Percentiles rank a stretch among this genome's conserved stretches.
phyloP scores from a whole-genome alignment of 2,113 vertebrate species.

The Amazona guildingii region DNA sequence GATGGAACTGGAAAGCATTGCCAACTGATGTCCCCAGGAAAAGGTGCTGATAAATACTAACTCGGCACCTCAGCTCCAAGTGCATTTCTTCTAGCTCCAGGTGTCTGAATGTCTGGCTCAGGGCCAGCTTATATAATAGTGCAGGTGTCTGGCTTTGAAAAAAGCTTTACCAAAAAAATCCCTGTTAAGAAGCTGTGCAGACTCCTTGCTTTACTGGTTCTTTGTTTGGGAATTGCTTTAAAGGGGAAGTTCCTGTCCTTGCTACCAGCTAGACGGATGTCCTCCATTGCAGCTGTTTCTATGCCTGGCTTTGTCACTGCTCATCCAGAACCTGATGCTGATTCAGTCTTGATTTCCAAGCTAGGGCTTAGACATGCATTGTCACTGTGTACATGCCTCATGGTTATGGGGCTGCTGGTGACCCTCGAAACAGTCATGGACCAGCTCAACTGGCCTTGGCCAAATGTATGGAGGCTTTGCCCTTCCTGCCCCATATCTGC shows the following conservation, averaged over 20 bases:
- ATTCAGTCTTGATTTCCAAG: background rate
- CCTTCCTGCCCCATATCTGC: background rate
- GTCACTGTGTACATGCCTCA: accelerated
- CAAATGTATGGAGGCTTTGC: accelerated
- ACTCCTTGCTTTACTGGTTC: background rate
- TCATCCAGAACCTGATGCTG: background rate
- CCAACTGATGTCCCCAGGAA: background rate
- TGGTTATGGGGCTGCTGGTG: accelerated
- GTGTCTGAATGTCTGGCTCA: background rate
- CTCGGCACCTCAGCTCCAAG: accelerated
- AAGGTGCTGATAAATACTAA: background rate
- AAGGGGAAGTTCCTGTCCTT: background rate
- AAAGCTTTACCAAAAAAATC: background rate
- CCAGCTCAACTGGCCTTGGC: background rate
- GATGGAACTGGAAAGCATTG: background rate
- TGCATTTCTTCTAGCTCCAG: background rate
- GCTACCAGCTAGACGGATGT: accelerated
- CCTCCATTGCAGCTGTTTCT: accelerated
- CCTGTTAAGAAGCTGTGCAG: background rate
- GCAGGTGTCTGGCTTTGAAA: background rate
- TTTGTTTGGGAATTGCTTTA: background rate
- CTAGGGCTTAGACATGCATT: background rate
- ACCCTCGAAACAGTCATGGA: background rate
- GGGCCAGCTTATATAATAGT: background rate
- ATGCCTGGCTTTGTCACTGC: background rate